Evolutionary conservation across 2,888 invertebrate genomes (phyloP), one percentile per base, ranked within the genome.

Genomic region (Shargacucullia verbasci): DNA sequence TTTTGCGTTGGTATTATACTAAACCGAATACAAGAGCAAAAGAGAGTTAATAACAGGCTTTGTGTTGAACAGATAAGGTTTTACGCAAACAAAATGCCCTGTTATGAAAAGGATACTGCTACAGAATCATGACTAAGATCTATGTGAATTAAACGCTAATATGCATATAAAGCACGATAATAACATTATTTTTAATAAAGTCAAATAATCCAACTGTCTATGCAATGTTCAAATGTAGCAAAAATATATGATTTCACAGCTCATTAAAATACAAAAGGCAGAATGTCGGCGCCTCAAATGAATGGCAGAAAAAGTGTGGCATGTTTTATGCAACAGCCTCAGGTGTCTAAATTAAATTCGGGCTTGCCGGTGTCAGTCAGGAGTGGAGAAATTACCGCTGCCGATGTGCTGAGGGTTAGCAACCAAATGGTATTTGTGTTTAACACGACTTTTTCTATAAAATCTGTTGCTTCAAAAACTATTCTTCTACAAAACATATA

Each of bases 321-420:
- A 88, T 89, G 88, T 89, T 85, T 89, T 87, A 89, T 89, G 88
- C 89, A 88, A 81, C 83, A 83, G 81, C 68, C 73, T 81, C 85
- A 88, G 87, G 87, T 88, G 86, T 82, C 88, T 84, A 86, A 89
- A 89, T 89, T 89, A 89, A 89, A 88, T 87, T 87, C 83, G 79
- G 80, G 77, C 71, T 83, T 82, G 85, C 79, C 84, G 80, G 83
- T 88, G 88, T 87, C 87, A 87, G 82, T 87, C 86, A 84, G 70
- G 79, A 84, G 86, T 82, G 83, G 79, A 78, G 81, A 52, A 47
- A 56, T 60, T 56, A 60, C 60, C 46, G 52, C 34, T 33, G 41
- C 44, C 57, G 41, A 31, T 1, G 40, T 13, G 33, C 11, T 33
- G 60, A 74, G 75, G 68, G 75, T 59, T 70, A 58, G 41, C 71